Base-by-base conservation (phyloP, 2,797 vertebrate genomes). In the Centroberyx gerrardi region DNA sequence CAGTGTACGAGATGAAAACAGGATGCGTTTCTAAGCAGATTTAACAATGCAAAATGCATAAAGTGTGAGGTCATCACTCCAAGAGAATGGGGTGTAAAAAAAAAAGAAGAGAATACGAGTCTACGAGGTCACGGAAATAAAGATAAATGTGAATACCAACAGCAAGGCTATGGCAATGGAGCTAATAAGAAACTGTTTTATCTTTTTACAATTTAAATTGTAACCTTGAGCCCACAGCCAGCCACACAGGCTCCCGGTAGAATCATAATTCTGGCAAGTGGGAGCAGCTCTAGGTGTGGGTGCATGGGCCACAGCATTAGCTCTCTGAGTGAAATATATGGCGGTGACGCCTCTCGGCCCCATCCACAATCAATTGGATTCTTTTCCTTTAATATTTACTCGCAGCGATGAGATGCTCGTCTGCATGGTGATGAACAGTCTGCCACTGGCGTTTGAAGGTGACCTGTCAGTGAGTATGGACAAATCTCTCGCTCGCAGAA, bases 341-440 rank as follows among this genome's bases (percentile, higher is more conserved):
- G 94, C 95, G 85, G 82, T 82, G 94, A 96, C 91, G 92, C 96
- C 95, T 96, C 96, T 97, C 95, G 93, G 93, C 93, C 95, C 95
- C 96, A 96, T 98, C 96, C 96, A 96, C 97, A 99, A 98, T 99
- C 97, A 99, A 98, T 98, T 97, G 97, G 96, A 98, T 99, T 99
- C 97, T 98, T 99, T 99, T 98, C 96, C 97, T 99, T 99, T 99
- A 99, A 99, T 99, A 99, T 99, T 99, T 99, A 98, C 98, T 98
- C 95, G 97, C 97, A 95, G 96, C 97, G 97, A 98, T 98, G 98
- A 99, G 97, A 98, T 97, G 96, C 97, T 99, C 95, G 98, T 98
- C 97, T 98, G 97, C 97, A 97, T 98, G 96, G 97, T 99, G 98
- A 99, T 99, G 98, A 99, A 99, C 97, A 98, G 98, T 96, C 97